Evolutionary conservation across 64 coral and sea anemone genomes (phyloP), one percentile per base, ranked within the genome.

Genomic region (Stichodactyla helianthus): DNA sequence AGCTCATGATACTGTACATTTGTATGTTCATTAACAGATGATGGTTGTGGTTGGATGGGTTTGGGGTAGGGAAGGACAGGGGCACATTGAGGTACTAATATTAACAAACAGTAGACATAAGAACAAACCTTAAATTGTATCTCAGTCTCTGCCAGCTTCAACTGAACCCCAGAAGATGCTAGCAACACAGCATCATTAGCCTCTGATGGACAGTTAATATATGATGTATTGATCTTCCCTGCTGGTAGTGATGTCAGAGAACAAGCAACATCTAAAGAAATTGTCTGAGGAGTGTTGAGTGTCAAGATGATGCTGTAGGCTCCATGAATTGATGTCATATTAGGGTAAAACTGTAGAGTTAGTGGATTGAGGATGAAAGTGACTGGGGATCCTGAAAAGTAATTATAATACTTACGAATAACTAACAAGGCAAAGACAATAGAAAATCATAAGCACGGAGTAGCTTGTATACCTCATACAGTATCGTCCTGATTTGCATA

Each of bases 91-190:
- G 56, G 15, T 10, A 59, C 5, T 59, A 16, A 59, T 59, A 1
- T 59, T 59, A 19, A 65, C 6, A 20, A 70, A 25, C 8, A 70
- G 23, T 23, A 5, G 5, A 6, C 2, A 25, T 28, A 7, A 71
- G 23, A 44, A 71, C 68, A 26, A 74, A 91, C 90, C 84, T 78
- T 77, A 22, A 91, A 91, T 59, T 91, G 84, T 14, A 87, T 83
- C 19, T 87, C 85, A 64, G 61, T 83, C 10, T 11, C 25, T 61
- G 17, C 19, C 12, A 91, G 90, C 62, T 86, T 62, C 23, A 91
- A 77, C 35, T 91, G 57, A 44, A 91, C 83, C n/a, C 44, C 27
- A 53, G 9, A 54, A 57, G 63, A 82, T 50, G 90, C 52, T 13
- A 87, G 55, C 6, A 26, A 71, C 17, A 91, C 50, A 79, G 25